These are phyloP conservation scores for sheep (Ovis aries) DNA, from an alignment of 2,113 vertebrate species.

Conservation along the genomic window DNA sequence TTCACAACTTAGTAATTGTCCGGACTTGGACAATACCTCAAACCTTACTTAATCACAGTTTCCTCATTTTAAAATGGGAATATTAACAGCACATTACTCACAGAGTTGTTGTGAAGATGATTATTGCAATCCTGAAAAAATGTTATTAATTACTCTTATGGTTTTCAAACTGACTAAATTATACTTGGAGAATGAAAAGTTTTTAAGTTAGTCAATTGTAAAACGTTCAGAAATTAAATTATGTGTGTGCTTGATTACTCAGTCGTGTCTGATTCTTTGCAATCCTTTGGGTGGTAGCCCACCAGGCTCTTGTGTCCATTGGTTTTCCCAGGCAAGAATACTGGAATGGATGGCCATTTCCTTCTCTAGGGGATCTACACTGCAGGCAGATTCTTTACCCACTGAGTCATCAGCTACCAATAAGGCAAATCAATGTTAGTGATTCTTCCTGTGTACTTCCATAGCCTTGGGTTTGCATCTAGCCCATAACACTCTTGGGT, in stretches of 20 bases:
- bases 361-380: background rate
- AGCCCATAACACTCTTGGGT: background rate
- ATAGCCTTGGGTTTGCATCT: background rate
- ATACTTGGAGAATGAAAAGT: background rate
- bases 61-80: background rate
- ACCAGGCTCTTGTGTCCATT: background rate
- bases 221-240: background rate
- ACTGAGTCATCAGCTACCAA: background rate
- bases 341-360: background rate
- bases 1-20: background rate
- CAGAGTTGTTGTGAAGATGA: background rate
- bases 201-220: background rate
- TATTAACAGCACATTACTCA: background rate
- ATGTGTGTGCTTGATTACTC: background rate
- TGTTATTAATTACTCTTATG: background rate
- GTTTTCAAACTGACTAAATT: background rate
- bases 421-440: background rate
- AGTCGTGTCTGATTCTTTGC: background rate
- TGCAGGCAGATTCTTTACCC: background rate
- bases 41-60: background rate
- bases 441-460: background rate
- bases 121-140: background rate
- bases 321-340: background rate
- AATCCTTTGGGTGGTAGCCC: background rate
- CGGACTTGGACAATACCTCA: background rate